Evolutionary conservation across 2,888 invertebrate species (phyloP).

Genomic region (Sclerodermus sp.): DNA sequence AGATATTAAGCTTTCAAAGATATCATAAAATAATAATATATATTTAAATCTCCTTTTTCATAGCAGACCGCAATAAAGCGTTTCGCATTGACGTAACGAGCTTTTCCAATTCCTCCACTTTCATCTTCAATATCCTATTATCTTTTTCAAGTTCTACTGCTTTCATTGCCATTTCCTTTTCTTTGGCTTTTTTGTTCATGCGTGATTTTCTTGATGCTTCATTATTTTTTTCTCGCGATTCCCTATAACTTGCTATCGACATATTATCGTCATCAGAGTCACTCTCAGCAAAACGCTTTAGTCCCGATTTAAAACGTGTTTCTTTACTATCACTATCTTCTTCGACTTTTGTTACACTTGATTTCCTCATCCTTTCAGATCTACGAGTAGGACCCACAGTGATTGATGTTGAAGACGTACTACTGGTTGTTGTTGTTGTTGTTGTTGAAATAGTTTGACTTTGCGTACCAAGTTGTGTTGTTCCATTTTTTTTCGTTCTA

Average conservation of each 20-base stretch:
- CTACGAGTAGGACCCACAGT: constrained; percentile 12
- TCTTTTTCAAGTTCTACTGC: constrained; percentile 64
- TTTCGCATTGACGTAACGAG: constrained; percentile 68
- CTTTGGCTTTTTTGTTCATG: constrained; percentile 69
- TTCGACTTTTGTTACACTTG: constrained; percentile 11
- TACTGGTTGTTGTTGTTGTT: background rate
- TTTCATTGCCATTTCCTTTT: constrained; percentile 61
- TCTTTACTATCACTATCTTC: constrained; percentile 1
- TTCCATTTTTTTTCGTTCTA: background rate
- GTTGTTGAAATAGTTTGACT: background rate
- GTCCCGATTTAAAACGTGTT: constrained; percentile 15
- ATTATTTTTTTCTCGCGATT: constrained; percentile 75
- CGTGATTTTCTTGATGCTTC: constrained; percentile 76
- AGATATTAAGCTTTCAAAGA: too few species aligned
- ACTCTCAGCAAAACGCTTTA: constrained; percentile 28
- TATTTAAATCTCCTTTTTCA: constrained; percentile 57
- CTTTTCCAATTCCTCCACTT: constrained; percentile 70
- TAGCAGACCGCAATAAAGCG: constrained; percentile 67
- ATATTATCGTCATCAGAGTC: constrained; percentile 30
- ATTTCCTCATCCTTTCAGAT: constrained; percentile 18
- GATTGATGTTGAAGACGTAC: background rate
- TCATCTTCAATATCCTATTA: constrained; percentile 67
- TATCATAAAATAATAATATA: too few species aligned
- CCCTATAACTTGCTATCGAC: constrained; percentile 64
- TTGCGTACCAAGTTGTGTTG: background rate